Evolutionary conservation across 2,113 vertebrate species (phyloP).

Genomic region (Typhlomys cinereus): DNA sequence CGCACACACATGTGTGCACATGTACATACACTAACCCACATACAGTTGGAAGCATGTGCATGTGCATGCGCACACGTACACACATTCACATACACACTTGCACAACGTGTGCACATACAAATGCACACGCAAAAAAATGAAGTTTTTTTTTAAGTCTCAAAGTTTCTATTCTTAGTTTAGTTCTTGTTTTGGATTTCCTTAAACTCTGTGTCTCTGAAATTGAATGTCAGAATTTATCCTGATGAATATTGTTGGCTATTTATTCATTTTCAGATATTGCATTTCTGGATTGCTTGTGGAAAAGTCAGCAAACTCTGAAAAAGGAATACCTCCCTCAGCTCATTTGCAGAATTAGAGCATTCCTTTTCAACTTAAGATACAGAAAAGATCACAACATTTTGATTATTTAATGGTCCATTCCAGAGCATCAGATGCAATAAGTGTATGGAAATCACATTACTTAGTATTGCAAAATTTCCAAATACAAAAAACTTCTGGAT

Average conservation of each 20-base stretch:
- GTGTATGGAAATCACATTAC: background rate
- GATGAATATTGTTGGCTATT: constrained; percentile 6
- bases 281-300: background rate
- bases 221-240: constrained; percentile 32
- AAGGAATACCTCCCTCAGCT: background rate
- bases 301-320: background rate
- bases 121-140: too few relatives aligned
- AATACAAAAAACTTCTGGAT: background rate
- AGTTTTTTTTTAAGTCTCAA: background rate
- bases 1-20: too few relatives aligned
- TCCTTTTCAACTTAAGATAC: background rate
- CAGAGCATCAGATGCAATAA: background rate
- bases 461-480: background rate
- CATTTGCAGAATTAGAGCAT: background rate
- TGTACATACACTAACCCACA: too few relatives aligned
- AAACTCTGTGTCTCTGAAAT: background rate
- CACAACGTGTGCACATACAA: too few relatives aligned
- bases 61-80: background rate
- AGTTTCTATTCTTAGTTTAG: background rate
- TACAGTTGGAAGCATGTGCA: too few relatives aligned
- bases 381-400: background rate
- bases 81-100: background rate
- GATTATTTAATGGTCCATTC: background rate
- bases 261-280: constrained; percentile 9
- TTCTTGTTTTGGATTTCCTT: background rate